A percentile compares a stretch with the other conserved stretches of the same genome.
Conservation (phyloP, 2,113 vertebrate genomes). For the Pelodiscus sinensis region DNA sequence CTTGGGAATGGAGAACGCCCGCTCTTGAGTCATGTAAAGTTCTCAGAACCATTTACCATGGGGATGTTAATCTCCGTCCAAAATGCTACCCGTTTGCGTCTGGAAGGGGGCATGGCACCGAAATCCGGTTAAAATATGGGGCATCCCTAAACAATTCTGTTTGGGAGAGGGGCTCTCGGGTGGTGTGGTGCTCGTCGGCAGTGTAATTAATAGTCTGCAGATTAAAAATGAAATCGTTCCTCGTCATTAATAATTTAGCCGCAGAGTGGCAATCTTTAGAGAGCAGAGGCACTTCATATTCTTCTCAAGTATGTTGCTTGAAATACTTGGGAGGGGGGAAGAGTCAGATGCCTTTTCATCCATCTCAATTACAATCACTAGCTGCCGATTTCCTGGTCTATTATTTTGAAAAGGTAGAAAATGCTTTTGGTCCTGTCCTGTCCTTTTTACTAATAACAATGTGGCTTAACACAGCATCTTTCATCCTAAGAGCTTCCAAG, state of each 20-base stretch:
- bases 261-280: slow-evolving; percentile 61
- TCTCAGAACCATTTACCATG: rapidly evolving
- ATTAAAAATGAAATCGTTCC: slow-evolving; percentile 79
- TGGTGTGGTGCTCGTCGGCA: slow-evolving; percentile 47
- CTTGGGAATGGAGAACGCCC: background rate
- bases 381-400: background rate
- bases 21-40: background rate
- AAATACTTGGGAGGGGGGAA: slow-evolving; percentile 2
- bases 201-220: slow-evolving; percentile 79
- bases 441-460: background rate
- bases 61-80: background rate
- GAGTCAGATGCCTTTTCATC: slow-evolving; percentile 50
- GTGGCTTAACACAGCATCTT: too few species aligned
- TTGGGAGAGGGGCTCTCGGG: slow-evolving; percentile 59
- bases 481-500: rapidly evolving
- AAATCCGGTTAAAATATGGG: slow-evolving; percentile 54
- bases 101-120: background rate
- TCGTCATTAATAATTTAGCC: slow-evolving; percentile 75
- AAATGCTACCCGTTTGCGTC: background rate
- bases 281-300: slow-evolving; percentile 59
- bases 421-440: background rate
- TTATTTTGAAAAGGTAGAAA: background rate
- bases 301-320: slow-evolving; percentile 41
- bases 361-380: slow-evolving; percentile 51
- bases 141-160: slow-evolving; percentile 65